A percentile compares a stretch with the other conserved stretches of the same genome.
phyloP scores from a whole-genome alignment of 2,888 invertebrate species.

The Polyommatus icarus region DNA sequence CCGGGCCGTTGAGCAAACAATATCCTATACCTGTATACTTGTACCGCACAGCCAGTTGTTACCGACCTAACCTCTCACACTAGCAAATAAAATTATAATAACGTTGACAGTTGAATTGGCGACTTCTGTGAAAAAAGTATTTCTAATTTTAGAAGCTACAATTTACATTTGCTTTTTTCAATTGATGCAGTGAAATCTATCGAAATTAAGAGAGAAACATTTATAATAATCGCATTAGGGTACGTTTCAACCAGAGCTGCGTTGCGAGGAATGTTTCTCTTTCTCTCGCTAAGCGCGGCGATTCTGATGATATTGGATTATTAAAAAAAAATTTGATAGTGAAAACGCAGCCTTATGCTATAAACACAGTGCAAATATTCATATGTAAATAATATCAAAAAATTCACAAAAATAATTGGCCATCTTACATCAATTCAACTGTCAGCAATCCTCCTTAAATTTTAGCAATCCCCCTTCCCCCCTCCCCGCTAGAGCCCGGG shows the following conservation, averaged over 20 bases:
- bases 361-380: no score
- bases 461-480: background rate
- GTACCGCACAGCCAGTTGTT: background rate
- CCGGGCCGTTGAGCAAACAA: slow-evolving; percentile 13
- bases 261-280: no score
- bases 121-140: background rate
- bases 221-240: no score
- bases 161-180: no score
- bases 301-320: no score
- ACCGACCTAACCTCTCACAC: background rate
- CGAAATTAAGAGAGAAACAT: no score
- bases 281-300: no score
- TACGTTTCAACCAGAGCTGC: no score
- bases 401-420: background rate
- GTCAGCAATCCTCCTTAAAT: background rate
- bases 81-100: background rate
- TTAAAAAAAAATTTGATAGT: no score
- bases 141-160: no score
- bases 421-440: background rate
- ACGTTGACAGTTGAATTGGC: background rate
- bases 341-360: no score
- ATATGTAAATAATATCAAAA: background rate
- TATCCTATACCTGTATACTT: slow-evolving; percentile 1
- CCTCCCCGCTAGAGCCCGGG: slow-evolving; percentile 21
- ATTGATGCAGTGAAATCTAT: no score